Conservation (phyloP, 2,113 vertebrate genomes). For the Panthera uncia region DNA sequence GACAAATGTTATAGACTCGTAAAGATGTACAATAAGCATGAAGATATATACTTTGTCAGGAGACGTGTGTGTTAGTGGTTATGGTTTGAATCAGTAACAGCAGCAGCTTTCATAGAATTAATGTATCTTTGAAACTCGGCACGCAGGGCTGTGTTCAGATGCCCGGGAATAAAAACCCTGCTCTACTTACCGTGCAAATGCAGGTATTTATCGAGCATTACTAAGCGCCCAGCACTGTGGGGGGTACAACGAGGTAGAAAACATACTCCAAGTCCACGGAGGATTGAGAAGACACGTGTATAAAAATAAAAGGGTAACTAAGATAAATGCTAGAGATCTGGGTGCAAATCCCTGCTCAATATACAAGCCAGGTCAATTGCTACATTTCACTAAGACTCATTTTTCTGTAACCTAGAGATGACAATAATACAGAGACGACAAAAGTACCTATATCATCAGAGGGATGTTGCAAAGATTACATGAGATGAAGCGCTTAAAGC, state of each 20-base stretch:
- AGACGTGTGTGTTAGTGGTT: background rate
- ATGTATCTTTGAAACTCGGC: too few species aligned
- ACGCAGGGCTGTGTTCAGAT: background rate
- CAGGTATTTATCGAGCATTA: background rate
- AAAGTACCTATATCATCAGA: background rate
- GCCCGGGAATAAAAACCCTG: background rate
- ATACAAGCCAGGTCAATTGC: background rate
- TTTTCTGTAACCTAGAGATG: background rate
- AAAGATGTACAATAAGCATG: background rate
- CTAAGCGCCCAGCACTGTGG: background rate
- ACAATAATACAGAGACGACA: background rate
- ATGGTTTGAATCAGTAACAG: background rate
- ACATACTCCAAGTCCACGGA: background rate
- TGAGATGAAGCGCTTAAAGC: background rate
- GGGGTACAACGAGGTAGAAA: background rate
- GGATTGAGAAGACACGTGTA: background rate
- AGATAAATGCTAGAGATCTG: background rate
- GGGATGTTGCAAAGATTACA: background rate
- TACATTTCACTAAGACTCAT: background rate
- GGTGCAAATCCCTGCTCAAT: background rate
- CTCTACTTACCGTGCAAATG: background rate
- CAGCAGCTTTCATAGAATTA: background rate
- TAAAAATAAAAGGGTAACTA: background rate
- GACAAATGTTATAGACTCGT: background rate
- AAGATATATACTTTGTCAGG: background rate